Percentiles rank a stretch among this genome's conserved stretches.
phyloP scores from a whole-genome alignment of 2,113 vertebrate genomes.

The Tursiops truncatus region DNA sequence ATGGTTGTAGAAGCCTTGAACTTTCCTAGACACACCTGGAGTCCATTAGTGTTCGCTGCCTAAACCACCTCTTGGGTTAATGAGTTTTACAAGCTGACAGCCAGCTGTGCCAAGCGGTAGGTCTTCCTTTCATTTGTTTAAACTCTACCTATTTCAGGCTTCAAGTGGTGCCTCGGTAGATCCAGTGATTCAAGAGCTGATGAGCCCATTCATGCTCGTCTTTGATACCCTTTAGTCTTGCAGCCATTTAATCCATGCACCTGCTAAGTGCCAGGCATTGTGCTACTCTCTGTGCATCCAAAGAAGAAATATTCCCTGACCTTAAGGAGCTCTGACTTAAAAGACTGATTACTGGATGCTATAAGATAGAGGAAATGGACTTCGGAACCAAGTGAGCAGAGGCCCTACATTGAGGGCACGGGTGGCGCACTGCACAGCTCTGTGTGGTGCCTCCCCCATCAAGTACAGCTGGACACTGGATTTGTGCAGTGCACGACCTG shows the following conservation, averaged over 20 bases:
- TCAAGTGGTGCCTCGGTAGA: slow-evolving; percentile 57
- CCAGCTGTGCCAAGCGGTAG: slow-evolving; percentile 69
- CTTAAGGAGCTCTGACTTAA: slow-evolving; percentile 37
- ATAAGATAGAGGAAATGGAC: neutral
- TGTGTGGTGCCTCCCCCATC: neutral
- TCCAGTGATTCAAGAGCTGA: slow-evolving; percentile 62
- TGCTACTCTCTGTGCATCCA: slow-evolving; percentile 23
- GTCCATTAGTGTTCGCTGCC: slow-evolving; percentile 66
- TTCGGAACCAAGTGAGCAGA: neutral
- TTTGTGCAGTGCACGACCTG: neutral
- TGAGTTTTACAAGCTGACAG: slow-evolving; percentile 71
- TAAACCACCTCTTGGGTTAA: slow-evolving; percentile 69
- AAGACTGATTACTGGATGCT: slow-evolving; percentile 52
- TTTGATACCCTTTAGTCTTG: slow-evolving; percentile 43
- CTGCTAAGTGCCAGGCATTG: slow-evolving; percentile 62
- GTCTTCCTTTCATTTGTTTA: slow-evolving; percentile 71
- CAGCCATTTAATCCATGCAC: slow-evolving; percentile 51
- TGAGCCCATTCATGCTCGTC: slow-evolving; percentile 62
- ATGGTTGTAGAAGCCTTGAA: slow-evolving; percentile 15
- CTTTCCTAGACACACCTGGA: slow-evolving; percentile 59
- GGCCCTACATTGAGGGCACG: neutral
- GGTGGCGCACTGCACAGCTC: neutral
- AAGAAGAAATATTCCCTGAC: slow-evolving; percentile 49
- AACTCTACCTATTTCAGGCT: slow-evolving; percentile 68
- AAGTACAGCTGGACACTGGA: too few relatives aligned